Conservation (phyloP, 1,140 invertebrate genomes). For the Tyrophagus putrescentiae region DNA sequence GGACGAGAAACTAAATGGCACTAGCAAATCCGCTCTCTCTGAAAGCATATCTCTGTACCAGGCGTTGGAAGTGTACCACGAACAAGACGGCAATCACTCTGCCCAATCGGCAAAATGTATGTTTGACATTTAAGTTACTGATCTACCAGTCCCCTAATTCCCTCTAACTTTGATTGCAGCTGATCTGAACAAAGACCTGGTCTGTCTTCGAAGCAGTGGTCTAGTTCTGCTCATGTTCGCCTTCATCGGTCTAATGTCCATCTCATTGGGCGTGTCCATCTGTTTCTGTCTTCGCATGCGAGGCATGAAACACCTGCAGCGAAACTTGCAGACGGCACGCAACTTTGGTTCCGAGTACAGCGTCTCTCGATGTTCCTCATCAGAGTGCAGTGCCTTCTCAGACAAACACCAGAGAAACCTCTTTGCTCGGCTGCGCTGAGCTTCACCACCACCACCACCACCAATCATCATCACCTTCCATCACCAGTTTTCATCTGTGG, state of each 20-base stretch:
- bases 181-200: background rate
- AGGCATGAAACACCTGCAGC: conserved; percentile 7
- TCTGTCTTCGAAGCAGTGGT: background rate
- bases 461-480: too few relatives aligned
- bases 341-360: background rate
- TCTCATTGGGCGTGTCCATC: conserved; percentile 14
- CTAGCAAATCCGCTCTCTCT: conserved; percentile 38
- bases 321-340: background rate
- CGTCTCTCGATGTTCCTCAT: background rate
- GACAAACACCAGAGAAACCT: background rate
- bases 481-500: too few relatives aligned
- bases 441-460: too few relatives aligned
- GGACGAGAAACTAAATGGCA: conserved; percentile 28
- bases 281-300: conserved; percentile 20
- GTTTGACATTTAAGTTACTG: conserved; percentile 27
- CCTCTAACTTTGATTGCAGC: background rate
- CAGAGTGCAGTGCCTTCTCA: background rate
- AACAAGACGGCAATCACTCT: conserved; percentile 51
- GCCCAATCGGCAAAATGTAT: conserved; percentile 36
- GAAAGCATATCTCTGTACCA: conserved; percentile 79
- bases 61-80: conserved; percentile 65
- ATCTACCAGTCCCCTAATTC: background rate
- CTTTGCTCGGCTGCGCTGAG: too few relatives aligned
- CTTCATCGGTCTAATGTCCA: background rate
- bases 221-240: background rate